A percentile compares a stretch with the other conserved stretches of the same genome.
phyloP scores from a whole-genome alignment of 2,113 vertebrate species.

The Myrmecophaga tridactyla region DNA sequence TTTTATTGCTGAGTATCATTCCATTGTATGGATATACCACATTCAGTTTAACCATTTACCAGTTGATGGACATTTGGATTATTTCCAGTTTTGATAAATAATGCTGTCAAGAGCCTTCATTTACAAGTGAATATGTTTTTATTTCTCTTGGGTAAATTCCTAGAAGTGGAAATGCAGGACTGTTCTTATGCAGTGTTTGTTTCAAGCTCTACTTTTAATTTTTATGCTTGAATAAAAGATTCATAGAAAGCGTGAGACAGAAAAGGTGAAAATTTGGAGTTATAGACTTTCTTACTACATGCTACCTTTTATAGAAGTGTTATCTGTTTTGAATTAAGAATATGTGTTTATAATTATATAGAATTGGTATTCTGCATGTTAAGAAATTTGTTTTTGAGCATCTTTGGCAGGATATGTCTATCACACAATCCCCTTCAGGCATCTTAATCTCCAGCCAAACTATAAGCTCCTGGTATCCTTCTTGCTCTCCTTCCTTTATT shows the following conservation, averaged over 20 bases:
- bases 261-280: neutral
- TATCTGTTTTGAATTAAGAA: neutral
- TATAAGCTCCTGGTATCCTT: neutral
- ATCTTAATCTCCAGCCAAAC: neutral
- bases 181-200: neutral
- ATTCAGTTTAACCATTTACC: neutral
- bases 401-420: neutral
- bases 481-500: neutral
- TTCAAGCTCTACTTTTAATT: conserved; percentile 36
- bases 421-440: neutral
- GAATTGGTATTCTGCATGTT: neutral
- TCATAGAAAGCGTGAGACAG: neutral
- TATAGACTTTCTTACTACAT: neutral
- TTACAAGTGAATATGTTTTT: neutral
- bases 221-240: conserved; percentile 11
- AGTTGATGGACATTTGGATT: neutral
- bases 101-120: neutral
- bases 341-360: neutral
- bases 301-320: neutral
- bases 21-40: neutral
- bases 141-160: neutral
- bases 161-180: neutral
- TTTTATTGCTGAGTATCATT: neutral
- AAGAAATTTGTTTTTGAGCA: neutral
- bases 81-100: neutral